Evolutionary conservation across 2,888 invertebrate species (phyloP), one percentile per base, ranked within the genome.

Genomic region (Hydroisotoma schaefferi): DNA sequence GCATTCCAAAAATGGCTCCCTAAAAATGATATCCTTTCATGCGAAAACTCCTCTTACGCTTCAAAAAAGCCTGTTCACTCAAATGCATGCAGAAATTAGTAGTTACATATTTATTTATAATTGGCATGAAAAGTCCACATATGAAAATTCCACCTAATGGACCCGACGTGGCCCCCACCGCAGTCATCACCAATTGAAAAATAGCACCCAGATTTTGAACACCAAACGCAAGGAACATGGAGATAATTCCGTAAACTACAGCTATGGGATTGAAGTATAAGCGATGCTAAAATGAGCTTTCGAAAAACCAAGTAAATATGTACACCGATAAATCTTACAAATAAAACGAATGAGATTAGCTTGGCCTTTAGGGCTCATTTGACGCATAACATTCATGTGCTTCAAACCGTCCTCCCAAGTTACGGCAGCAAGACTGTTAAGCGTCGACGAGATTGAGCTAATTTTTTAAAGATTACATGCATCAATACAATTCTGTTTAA

Each of bases 291-390:
- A 8, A 33, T 33, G 8, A 33, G 8, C 33, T 10, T 10, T 33
- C 33, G n/a, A n/a, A n/a, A n/a, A n/a, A n/a, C n/a, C n/a, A n/a
- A n/a, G n/a, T n/a, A n/a, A n/a, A n/a, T n/a, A n/a, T n/a, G n/a
- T n/a, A n/a, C n/a, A n/a, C n/a, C n/a, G n/a, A 40, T 4, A 40
- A 5, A 40, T 23, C 72, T 73, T 69, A 77, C 77, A 74, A 61
- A 88, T 83, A 26, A 83, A 76, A 78, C 89, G 90, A 70, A 88
- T 87, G 51, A 84, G 76, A 40, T 80, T 81, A 15, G 88, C 76
- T 74, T 81, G 81, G 59, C 29, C 54, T 22, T 38, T 47, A 2
- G 43, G 38, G 10, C 28, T 83, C 70, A 88, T 80, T 56, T 83
- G 84, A 73, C 83, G 85, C 75, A 89, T 82, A 2, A 82, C 79